Evolutionary conservation across 2,113 vertebrate species (phyloP).

Genomic region (Charina bottae): DNA sequence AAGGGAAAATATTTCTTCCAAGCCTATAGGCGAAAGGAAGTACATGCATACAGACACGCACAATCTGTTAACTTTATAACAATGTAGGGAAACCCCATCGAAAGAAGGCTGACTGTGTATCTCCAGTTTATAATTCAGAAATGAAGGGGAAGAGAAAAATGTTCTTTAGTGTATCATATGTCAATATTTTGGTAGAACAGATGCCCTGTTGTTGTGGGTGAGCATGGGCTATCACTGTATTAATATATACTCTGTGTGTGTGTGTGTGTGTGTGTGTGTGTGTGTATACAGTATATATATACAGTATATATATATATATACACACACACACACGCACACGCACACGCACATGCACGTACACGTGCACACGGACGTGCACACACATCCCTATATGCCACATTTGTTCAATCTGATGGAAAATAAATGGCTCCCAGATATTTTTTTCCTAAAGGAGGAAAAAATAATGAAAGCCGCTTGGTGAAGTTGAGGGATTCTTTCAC

Average conservation of each 20-base stretch:
- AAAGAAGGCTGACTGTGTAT: constrained; percentile 39
- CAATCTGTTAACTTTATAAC: constrained; percentile 27
- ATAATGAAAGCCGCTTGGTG: not conserved
- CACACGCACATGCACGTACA: too few species aligned
- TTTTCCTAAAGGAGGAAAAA: not conserved
- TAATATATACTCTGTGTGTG: too few species aligned
- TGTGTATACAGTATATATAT: too few species aligned
- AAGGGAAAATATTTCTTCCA: constrained; percentile 36
- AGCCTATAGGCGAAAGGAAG: constrained; percentile 43
- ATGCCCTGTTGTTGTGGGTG: not conserved
- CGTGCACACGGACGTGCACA: too few species aligned
- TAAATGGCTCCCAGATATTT: not conserved
- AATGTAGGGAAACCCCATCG: constrained; percentile 39
- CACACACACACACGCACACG: too few species aligned
- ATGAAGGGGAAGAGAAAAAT: not conserved
- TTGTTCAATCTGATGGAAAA: not conserved
- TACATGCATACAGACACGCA: not conserved
- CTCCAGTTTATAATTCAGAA: not conserved
- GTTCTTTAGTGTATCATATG: too few species aligned
- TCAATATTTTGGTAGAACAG: not conserved
- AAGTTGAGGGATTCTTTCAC: not conserved
- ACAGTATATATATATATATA: too few species aligned
- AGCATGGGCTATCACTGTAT: not conserved
- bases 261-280: too few species aligned
- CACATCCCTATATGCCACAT: not conserved